These are phyloP conservation scores for Rostratula benghalensis DNA, from an alignment of 2,113 vertebrate genomes.

Conservation along the genomic window DNA sequence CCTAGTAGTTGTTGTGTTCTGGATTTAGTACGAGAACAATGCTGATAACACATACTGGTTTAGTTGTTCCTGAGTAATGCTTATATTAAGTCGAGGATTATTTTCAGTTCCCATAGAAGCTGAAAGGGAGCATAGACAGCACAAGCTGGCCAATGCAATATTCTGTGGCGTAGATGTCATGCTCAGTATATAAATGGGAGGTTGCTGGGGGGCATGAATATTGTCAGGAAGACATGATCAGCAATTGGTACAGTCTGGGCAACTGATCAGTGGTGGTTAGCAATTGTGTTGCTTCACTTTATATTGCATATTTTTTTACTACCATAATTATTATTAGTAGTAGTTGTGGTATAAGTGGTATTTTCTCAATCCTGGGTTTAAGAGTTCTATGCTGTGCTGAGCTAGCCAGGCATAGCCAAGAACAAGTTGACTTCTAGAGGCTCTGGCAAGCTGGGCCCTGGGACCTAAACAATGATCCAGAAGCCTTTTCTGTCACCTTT, in stretches of 20 bases:
- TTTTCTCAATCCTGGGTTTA: background rate
- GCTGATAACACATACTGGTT: background rate
- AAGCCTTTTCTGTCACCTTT: conserved; percentile 28
- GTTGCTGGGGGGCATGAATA: background rate
- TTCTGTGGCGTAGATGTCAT: background rate
- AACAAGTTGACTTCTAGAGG: conserved; percentile 72
- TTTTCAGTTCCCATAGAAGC: background rate
- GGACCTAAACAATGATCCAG: conserved; percentile 55
- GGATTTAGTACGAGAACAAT: background rate
- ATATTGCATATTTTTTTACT: background rate
- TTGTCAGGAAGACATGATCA: background rate
- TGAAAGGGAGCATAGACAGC: background rate
- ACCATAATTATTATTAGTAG: no score
- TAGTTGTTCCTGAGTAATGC: background rate
- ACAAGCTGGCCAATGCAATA: background rate
- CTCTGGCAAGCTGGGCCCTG: conserved; percentile 67
- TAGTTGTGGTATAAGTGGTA: no score
- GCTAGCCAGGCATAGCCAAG: conserved; percentile 90
- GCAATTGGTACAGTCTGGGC: background rate
- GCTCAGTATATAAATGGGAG: background rate
- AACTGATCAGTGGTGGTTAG: background rate
- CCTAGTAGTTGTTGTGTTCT: background rate
- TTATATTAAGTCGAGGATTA: background rate
- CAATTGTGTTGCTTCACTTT: background rate
- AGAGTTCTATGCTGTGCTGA: background rate